Percentiles rank a stretch among this genome's conserved stretches.
Evolutionary conservation across 2,113 vertebrate species (phyloP).

Genomic region (Sturnira hondurensis): DNA sequence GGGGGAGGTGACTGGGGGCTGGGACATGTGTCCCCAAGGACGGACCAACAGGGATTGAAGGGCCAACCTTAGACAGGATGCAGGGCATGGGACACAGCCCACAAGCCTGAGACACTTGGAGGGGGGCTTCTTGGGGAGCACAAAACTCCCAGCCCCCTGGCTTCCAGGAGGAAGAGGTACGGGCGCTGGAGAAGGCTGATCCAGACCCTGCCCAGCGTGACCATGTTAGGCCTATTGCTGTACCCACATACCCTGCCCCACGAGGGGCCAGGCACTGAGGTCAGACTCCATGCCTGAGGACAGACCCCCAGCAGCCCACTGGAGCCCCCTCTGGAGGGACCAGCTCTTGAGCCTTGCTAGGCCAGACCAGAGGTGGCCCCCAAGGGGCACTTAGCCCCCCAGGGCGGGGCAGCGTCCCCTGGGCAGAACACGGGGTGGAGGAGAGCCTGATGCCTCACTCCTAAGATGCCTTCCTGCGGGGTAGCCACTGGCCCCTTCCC

Average conservation of each 20-base stretch:
- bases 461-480: neutral
- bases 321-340: neutral
- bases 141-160: neutral
- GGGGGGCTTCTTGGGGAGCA: neutral
- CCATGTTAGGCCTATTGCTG: neutral
- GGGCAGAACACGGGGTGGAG: neutral
- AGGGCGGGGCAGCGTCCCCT: neutral
- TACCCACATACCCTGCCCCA: neutral
- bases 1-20: neutral
- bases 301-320: neutral
- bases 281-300: neutral
- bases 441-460: neutral
- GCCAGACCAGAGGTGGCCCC: neutral
- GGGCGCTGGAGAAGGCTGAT: neutral
- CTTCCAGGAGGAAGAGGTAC: neutral
- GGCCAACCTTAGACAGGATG: neutral
- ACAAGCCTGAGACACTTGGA: neutral
- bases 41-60: neutral
- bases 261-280: neutral
- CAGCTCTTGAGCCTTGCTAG: neutral
- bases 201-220: neutral
- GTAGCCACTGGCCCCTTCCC: neutral
- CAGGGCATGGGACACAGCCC: neutral
- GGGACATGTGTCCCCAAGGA: neutral
- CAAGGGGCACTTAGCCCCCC: neutral